Conservation (phyloP, 64 coral and sea anemone genomes). For the Hydrozoanthus tunicans region DNA sequence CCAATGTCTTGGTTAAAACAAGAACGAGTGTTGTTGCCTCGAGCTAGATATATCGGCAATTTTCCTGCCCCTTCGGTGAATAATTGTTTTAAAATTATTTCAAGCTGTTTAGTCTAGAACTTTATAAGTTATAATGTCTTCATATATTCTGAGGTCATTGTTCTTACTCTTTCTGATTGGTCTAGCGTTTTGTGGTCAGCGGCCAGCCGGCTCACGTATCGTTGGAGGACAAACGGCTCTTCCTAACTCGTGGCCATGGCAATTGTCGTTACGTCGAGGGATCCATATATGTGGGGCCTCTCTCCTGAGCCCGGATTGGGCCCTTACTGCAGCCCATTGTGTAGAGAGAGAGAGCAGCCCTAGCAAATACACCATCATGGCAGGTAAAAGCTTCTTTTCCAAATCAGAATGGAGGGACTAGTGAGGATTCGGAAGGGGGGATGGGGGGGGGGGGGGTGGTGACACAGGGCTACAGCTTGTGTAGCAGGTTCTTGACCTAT, state of each 20-base stretch:
- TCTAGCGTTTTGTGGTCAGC: conserved; percentile 38
- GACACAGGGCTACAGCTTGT: too few relatives aligned
- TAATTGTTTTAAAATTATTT: too few relatives aligned
- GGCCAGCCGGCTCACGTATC: conserved; percentile 13
- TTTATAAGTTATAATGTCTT: neutral
- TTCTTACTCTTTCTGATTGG: neutral
- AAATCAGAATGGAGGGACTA: too few relatives aligned
- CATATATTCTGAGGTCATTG: neutral
- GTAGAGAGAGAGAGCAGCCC: neutral
- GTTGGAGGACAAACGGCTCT: conserved; percentile 50
- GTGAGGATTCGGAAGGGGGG: too few relatives aligned
- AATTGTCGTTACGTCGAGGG: conserved; percentile 45
- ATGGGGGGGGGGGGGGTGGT: too few relatives aligned
- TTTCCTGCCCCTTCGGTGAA: too few relatives aligned
- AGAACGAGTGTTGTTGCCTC: too few relatives aligned
- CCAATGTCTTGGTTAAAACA: too few relatives aligned
- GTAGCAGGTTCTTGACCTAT: too few relatives aligned
- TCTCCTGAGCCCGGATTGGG: conserved; percentile 32
- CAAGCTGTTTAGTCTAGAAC: neutral
- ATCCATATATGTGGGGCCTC: conserved; percentile 58
- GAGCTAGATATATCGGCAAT: too few relatives aligned
- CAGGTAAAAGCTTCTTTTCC: neutral
- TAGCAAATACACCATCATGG: neutral
- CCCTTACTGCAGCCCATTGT: conserved; percentile 62
- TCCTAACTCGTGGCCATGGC: conserved; percentile 72